phyloP scores from a whole-genome alignment of 2,797 vertebrate genomes.

The Cynodonichthys magdalenae region DNA sequence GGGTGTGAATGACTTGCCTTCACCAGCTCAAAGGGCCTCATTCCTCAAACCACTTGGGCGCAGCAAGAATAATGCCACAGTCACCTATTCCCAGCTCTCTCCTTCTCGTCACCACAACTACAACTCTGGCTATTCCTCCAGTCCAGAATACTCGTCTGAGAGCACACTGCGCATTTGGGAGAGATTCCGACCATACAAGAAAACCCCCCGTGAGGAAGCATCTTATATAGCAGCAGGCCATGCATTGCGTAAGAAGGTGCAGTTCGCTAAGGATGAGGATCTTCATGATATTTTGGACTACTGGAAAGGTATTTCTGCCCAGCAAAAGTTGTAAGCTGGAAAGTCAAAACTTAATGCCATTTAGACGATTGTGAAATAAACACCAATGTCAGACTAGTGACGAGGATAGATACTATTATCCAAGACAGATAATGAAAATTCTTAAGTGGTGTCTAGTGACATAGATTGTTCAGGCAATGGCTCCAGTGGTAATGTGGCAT shows the following conservation, averaged over 20 bases:
- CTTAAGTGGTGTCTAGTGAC: conserved; percentile 36
- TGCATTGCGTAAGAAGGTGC: conserved; percentile 97
- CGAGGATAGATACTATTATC: conserved; percentile 64
- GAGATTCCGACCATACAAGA: conserved; percentile 98
- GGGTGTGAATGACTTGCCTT: conserved; percentile 84
- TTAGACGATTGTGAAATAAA: conserved; percentile 39
- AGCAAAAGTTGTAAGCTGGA: conserved; percentile 94
- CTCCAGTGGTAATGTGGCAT: conserved; percentile 33
- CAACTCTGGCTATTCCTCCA: conserved; percentile 98
- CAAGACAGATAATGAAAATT: conserved; percentile 52
- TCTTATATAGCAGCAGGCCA: conserved; percentile 97
- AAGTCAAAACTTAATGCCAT: conserved; percentile 20
- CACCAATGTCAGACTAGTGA: conserved; percentile 55
- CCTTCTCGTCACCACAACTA: conserved; percentile 90
- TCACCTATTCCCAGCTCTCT: conserved; percentile 95
- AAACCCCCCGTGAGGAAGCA: conserved; percentile 93
- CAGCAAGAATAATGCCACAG: conserved; percentile 92
- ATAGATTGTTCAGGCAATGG: conserved; percentile 24
- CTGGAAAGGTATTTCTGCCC: conserved; percentile 99
- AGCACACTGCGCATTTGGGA: conserved; percentile 99
- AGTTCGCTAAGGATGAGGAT: conserved; percentile 99
- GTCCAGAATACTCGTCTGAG: conserved; percentile 97
- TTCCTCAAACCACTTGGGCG: conserved; percentile 96
- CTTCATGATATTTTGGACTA: conserved; percentile 99
- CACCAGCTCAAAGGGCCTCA: conserved; percentile 83